Base-by-base conservation (phyloP, 2,113 vertebrate genomes). In the Ctenomys sociabilis region DNA sequence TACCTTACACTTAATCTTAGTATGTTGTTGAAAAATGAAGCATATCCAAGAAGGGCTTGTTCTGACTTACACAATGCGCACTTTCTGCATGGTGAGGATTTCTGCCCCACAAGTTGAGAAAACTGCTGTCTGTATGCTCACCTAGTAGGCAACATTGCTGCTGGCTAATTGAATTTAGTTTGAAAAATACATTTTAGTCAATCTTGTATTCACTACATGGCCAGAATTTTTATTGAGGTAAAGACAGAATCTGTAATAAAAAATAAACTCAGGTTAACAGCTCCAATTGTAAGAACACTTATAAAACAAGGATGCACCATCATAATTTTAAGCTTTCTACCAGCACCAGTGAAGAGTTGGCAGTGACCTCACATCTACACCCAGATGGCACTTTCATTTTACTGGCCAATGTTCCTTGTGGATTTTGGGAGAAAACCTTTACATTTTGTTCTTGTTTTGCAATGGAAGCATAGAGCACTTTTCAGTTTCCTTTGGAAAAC, bases 321-420 rank as follows among this genome's bases (percentile, higher is more conserved):
- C 95, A 97, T 97, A 97, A 98, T 98, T 98, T 97, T 96, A 97
- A 98, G 96, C 98, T 98, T 98, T 97, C 97, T 95, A 98, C 97
- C 97, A 97, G 93, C 97, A 98, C 75, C 96, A 97, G 92, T 45
- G 80, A 98, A 97, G 98, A 98, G 83, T 45, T 98, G 98, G 98
- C 98, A 98, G 40, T 98, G 97, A 97, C 98, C 98, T 98, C 97
- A 95, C 86, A 97, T 98, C 96, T 91, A 97, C 97, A 98, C 98
- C 98, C 98, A 98, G 98, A 98, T 98, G 98, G 98, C 97, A 98
- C 94, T 98, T 98, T 97, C 96, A 92, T 98, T 98, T 98, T 97
- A 97, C 97, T 98, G 98, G 97, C 97, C 98, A 98, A 97, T 95
- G 96, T 89, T 98, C 98, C 98, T 98, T 81, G 5, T 22, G 93